Base-by-base conservation (phyloP, 2,797 vertebrate genomes). In the Scyliorhinus canicula region DNA sequence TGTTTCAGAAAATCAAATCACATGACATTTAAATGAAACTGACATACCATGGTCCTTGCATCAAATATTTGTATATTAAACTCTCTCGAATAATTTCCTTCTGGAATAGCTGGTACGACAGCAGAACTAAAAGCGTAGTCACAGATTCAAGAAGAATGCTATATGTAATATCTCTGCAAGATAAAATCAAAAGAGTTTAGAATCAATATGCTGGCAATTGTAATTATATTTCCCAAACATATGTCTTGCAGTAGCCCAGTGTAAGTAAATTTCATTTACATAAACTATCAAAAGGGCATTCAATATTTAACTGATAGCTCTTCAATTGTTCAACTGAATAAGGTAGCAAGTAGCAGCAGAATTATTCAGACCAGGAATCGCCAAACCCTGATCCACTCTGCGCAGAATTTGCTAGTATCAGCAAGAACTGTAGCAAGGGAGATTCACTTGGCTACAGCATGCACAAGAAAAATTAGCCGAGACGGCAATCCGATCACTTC, bases 101-200 rank as follows among this genome's bases (percentile, higher is more conserved):
- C 95, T 98, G 98, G 97, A 99, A 99, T 95, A 99, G 98, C n/a
- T 99, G 99, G 96, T 98, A 99, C 96, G 99, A 99, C 95, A 99
- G 98, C 96, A 99, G 98, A 57, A 99, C 97, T 1, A 99, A 96
- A 95, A 99, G 97, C 0, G 98, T 98, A 60, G 99, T 99, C 95
- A 99, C 98, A 0, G 99, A 98, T 96, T 99, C 99, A 96, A 99
- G 97, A 95, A 99, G 98, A 97, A 99, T 99, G 97, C 98, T 98
- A 96, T 99, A 99, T 0, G 99, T 99, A 96, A 99, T 98, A 96
- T 99, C 99, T 95, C 99, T 99, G 96, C 57, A 95, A 94, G 93
- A 95, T 96, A 90, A 86, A 95, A 93, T 26, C 55, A 65, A 65
- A 44, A 63, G 8, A 44, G 31, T n/a, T 88, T 65, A 91, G 26